phyloP scores from a whole-genome alignment of 2,113 vertebrate genomes.

The Zingel zingel region DNA sequence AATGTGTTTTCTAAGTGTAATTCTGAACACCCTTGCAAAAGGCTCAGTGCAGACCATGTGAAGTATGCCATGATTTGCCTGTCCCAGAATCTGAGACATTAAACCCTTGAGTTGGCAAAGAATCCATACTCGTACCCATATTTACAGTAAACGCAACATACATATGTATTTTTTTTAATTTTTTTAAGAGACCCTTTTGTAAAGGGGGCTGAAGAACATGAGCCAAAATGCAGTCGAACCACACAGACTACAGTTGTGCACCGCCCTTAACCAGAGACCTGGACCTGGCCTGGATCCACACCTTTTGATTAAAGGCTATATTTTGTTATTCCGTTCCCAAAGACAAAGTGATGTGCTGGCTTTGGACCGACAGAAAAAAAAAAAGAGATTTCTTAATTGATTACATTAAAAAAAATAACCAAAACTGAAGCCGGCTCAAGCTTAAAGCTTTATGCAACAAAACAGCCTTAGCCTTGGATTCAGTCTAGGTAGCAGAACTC shows the following conservation, averaged over 20 bases:
- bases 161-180: too few relatives aligned
- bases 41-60: too few relatives aligned
- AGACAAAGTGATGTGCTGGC: not conserved
- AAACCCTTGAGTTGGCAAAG: not conserved
- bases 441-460: not conserved
- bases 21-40: not conserved
- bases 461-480: not conserved
- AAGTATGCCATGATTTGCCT: not conserved
- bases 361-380: not conserved
- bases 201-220: too few relatives aligned
- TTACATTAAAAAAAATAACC: not conserved
- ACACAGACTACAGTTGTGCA: not conserved
- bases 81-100: too few relatives aligned
- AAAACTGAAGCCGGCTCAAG: not conserved
- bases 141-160: too few relatives aligned
- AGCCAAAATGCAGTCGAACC: too few relatives aligned
- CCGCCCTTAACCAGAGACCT: not conserved
- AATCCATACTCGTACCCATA: not conserved
- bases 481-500: not conserved
- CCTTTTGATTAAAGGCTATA: not conserved
- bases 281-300: not conserved
- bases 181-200: too few relatives aligned
- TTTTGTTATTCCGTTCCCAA: not conserved
- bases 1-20: not conserved
- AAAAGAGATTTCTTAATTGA: not conserved